A percentile compares a stretch with the other conserved stretches of the same genome.
Conservation (phyloP, 2,888 invertebrate genomes). For the Alloscopus bannaensis region DNA sequence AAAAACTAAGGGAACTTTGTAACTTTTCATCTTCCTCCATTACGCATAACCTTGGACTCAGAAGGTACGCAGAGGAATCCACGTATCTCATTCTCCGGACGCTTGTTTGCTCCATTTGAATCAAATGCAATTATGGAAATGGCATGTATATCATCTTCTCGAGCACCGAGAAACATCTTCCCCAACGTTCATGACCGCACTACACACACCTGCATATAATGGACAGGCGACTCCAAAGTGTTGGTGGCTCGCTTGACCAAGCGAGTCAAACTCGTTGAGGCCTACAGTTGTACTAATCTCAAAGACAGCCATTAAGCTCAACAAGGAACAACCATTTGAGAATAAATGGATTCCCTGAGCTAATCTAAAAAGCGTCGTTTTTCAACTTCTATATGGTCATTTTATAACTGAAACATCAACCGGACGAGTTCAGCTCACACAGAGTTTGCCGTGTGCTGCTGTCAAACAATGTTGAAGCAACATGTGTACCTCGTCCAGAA, state of each 20-base stretch:
- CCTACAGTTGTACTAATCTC: conserved; percentile 8
- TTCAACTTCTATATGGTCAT: conserved; percentile 47
- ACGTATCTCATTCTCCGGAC: neutral
- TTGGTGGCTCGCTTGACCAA: conserved; percentile 14
- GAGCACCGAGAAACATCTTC: neutral
- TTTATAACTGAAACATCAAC: conserved; percentile 18
- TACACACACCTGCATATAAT: conserved; percentile 31
- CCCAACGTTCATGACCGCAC: neutral
- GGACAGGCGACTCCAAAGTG: neutral
- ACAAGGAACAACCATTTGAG: conserved; percentile 34
- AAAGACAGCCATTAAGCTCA: conserved; percentile 23
- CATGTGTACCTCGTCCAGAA: neutral
- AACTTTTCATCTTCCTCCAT: neutral
- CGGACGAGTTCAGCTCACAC: too few species aligned
- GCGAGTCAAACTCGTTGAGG: conserved; percentile 17
- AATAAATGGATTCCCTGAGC: conserved; percentile 12
- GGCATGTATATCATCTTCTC: conserved; percentile 68
- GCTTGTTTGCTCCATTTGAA: conserved; percentile 60
- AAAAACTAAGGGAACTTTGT: neutral
- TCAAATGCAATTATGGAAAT: conserved; percentile 71
- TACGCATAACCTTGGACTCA: conserved; percentile 9
- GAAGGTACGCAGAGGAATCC: conserved; percentile 1
- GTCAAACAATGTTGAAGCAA: neutral
- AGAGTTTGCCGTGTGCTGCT: too few species aligned
- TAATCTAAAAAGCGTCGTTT: conserved; percentile 51